A percentile compares a stretch with the other conserved stretches of the same genome.
Evolutionary conservation across 2,113 vertebrate genomes (phyloP).

Genomic region (Propithecus coquereli): DNA sequence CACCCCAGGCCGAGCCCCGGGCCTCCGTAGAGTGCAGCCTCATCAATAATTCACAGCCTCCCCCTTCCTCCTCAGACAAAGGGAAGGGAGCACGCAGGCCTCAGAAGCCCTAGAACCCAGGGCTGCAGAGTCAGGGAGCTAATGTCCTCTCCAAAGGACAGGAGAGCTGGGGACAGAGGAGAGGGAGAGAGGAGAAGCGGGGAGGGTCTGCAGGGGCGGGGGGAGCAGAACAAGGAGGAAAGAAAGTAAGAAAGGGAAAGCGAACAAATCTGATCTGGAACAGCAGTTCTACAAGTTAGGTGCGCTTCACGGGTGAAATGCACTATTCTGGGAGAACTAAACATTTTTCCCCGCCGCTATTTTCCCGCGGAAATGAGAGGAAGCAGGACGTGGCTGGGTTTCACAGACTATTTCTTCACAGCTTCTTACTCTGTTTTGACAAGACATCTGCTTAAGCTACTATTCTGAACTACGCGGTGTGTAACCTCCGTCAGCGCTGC

Average conservation of each 20-base stretch:
- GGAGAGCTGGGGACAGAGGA: background rate
- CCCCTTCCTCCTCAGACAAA: slow-evolving; percentile 74
- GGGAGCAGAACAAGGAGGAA: background rate
- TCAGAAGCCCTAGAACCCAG: background rate
- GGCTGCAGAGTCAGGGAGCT: background rate
- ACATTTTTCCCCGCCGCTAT: background rate
- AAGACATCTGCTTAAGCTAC: slow-evolving; percentile 74
- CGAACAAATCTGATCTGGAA: background rate
- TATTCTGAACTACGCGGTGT: slow-evolving; percentile 64
- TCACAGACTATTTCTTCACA: slow-evolving; percentile 71
- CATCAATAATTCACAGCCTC: slow-evolving; percentile 78
- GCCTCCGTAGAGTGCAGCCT: background rate
- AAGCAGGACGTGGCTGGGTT: slow-evolving; percentile 54
- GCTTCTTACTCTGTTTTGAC: slow-evolving; percentile 80
- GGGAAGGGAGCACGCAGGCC: background rate
- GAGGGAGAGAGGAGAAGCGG: background rate
- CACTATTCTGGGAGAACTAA: background rate
- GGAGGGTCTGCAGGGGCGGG: fast-evolving
- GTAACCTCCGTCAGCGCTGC: slow-evolving; percentile 63
- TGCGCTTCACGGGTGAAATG: fast-evolving
- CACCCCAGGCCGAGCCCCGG: background rate
- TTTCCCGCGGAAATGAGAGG: background rate
- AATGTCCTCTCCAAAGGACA: background rate
- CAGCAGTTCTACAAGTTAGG: background rate
- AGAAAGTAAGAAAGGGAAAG: background rate